Conservation (phyloP, 1,140 invertebrate species). For the Macrobrachium rosenbergii region DNA sequence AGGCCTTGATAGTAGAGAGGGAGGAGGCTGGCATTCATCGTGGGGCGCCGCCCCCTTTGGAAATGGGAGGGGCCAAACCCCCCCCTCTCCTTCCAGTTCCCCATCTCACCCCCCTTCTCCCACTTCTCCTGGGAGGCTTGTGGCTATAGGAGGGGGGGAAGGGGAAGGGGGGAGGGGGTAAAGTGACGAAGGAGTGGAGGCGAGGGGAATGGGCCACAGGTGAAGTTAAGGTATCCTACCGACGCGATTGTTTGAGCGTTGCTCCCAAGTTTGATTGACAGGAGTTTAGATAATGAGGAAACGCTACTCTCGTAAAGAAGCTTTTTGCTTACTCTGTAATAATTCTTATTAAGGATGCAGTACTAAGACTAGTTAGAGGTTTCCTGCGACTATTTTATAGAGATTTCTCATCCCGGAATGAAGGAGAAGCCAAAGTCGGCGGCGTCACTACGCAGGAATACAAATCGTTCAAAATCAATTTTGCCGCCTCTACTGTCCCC, state of each 20-base stretch:
- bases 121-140: conserved; percentile 25
- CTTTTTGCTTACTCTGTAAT: no score
- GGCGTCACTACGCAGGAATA: background rate
- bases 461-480: conserved; percentile 5
- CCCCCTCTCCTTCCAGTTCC: background rate
- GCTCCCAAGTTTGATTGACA: no score
- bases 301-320: no score
- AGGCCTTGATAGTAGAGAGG: conserved; percentile 12
- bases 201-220: conserved; percentile 12
- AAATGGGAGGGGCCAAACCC: conserved; percentile 35
- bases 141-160: conserved; percentile 5
- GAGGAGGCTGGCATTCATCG: conserved; percentile 33
- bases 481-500: conserved; percentile 20
- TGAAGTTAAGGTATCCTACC: background rate
- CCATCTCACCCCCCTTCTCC: background rate
- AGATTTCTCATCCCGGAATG: no score
- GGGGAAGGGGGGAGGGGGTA: background rate
- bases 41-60: conserved; percentile 36
- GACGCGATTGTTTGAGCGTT: background rate
- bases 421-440: no score
- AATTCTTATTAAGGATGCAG: no score
- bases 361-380: no score
- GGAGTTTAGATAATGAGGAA: background rate
- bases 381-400: no score
- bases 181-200: background rate